phyloP scores from a whole-genome alignment of 2,797 vertebrate genomes.

The Eulemur mongoz region DNA sequence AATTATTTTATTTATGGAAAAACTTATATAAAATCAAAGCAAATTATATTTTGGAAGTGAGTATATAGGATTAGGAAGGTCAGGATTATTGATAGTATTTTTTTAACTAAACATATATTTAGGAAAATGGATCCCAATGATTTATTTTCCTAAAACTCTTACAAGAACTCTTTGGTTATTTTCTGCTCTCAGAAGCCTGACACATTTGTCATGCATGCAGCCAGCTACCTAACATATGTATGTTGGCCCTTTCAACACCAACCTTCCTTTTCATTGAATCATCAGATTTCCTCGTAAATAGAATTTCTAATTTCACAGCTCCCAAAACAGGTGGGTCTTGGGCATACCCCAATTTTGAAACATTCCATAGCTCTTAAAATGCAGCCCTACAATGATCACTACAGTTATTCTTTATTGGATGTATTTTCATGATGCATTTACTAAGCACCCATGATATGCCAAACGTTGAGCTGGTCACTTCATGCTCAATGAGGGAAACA shows the following conservation, averaged over 20 bases:
- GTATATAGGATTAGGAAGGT: background rate
- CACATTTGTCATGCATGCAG: background rate
- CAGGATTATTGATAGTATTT: background rate
- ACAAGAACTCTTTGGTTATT: background rate
- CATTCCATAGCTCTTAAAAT: background rate
- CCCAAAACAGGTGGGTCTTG: background rate
- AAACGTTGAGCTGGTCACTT: background rate
- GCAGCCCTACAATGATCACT: background rate
- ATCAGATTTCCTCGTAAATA: background rate
- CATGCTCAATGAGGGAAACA: background rate
- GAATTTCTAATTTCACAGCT: background rate
- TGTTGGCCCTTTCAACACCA: background rate
- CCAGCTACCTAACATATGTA: background rate
- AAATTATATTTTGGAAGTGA: conserved; percentile 31
- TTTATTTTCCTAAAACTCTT: background rate
- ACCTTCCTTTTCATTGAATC: background rate
- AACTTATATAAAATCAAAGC: conserved; percentile 25
- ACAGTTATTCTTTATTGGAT: background rate
- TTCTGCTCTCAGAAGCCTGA: background rate
- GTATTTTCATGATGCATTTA: background rate
- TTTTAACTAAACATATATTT: background rate
- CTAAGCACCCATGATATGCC: background rate
- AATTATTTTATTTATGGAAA: conserved; percentile 46
- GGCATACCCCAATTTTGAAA: background rate
- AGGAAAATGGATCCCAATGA: background rate